These are phyloP conservation scores for Caloenas nicobarica DNA, from an alignment of 2,113 vertebrate genomes.

Conservation along the genomic window DNA sequence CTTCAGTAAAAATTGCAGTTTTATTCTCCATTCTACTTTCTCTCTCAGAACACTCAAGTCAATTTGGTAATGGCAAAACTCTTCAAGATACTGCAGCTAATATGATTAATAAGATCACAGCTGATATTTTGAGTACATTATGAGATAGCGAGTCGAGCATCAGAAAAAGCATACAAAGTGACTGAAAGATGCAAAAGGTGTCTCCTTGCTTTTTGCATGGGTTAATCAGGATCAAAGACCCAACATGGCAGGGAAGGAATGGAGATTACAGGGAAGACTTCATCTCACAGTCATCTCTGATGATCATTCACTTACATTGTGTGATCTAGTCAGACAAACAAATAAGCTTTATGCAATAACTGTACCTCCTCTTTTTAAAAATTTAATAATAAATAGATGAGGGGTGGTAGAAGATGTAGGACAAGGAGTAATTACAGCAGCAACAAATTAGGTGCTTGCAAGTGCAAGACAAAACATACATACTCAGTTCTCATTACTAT, in stretches of 20 bases:
- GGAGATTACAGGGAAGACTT: neutral
- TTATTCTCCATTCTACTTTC: neutral
- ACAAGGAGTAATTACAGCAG: conserved; percentile 14
- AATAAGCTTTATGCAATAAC: neutral
- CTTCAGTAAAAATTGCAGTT: neutral
- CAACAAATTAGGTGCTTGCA: neutral
- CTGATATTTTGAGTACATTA: neutral
- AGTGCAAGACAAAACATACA: neutral
- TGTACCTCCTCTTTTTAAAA: neutral
- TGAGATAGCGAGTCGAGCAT: neutral
- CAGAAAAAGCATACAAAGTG: neutral
- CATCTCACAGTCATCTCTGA: neutral
- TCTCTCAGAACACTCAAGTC: neutral
- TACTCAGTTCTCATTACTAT: neutral
- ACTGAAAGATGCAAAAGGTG: neutral
- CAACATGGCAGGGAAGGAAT: neutral
- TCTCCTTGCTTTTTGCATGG: neutral
- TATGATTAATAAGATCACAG: neutral
- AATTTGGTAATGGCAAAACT: neutral
- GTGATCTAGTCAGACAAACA: neutral
- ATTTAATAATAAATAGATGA: neutral
- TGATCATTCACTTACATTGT: neutral
- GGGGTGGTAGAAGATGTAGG: neutral
- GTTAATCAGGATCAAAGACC: neutral
- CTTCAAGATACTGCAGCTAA: neutral